Conservation (phyloP, 2,888 invertebrate genomes). For the Suillia variegata region DNA sequence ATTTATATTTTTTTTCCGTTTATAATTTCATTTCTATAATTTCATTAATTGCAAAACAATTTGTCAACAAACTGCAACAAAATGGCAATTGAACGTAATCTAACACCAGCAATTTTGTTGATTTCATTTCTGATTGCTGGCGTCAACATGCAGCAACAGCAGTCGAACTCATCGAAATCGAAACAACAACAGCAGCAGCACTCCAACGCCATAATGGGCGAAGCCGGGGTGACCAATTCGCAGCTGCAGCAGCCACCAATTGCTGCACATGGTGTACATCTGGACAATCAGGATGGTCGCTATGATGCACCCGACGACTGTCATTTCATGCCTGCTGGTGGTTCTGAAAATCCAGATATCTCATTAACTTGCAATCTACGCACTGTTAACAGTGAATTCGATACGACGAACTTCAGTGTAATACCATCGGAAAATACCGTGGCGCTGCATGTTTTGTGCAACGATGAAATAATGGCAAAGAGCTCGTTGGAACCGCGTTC, state of each 20-base stretch:
- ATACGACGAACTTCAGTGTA: slow-evolving; percentile 85
- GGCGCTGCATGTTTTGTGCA: slow-evolving; percentile 79
- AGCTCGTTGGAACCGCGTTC: slow-evolving; percentile 78
- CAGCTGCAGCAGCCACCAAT: slow-evolving; percentile 42
- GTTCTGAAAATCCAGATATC: slow-evolving; percentile 68
- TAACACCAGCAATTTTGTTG: slow-evolving; percentile 16
- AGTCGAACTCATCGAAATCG: slow-evolving; percentile 32
- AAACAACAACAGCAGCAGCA: slow-evolving; percentile 41
- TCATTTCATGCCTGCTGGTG: slow-evolving; percentile 56
- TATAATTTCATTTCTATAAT: too few species aligned
- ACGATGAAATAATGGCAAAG: slow-evolving; percentile 78
- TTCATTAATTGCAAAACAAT: too few species aligned
- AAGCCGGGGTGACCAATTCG: slow-evolving; percentile 49
- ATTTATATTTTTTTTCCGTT: too few species aligned
- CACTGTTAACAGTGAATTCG: slow-evolving; percentile 85
- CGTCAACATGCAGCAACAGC: slow-evolving; percentile 31
- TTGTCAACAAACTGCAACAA: too few species aligned
- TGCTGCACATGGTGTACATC: slow-evolving; percentile 29
- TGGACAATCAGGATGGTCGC: slow-evolving; percentile 36
- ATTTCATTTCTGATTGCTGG: slow-evolving; percentile 20
- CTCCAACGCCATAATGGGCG: slow-evolving; percentile 55
- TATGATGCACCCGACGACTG: slow-evolving; percentile 89
- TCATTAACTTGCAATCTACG: slow-evolving; percentile 79
- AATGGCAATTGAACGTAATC: background rate
- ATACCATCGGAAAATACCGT: slow-evolving; percentile 84